Conservation (phyloP, 2,113 vertebrate genomes). For the Alligator mississippiensis region DNA sequence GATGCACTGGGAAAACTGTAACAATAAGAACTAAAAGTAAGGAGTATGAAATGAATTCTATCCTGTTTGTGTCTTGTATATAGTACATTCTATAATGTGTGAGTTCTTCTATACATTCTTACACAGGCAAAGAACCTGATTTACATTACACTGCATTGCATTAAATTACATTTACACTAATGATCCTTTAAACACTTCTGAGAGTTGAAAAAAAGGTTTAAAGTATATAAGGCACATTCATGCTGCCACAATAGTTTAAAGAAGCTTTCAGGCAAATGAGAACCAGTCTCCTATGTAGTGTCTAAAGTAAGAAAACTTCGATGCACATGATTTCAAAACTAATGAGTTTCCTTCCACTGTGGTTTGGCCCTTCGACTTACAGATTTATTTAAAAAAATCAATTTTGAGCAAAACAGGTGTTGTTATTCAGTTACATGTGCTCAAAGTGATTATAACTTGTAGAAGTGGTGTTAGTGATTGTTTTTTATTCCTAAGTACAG, state of each 20-base stretch:
- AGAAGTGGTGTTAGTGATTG: not conserved
- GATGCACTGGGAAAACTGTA: too few species aligned
- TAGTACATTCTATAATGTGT: not conserved
- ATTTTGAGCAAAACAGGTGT: not conserved
- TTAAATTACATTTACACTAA: not conserved
- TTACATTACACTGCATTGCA: too few species aligned
- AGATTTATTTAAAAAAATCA: not conserved
- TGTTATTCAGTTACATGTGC: not conserved
- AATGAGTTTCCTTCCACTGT: fast-evolving
- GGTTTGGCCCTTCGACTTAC: not conserved
- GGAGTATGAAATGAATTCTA: not conserved
- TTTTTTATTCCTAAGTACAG: not conserved
- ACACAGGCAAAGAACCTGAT: not conserved
- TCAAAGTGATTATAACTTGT: not conserved
- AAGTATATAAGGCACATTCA: not conserved
- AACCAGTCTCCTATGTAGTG: not conserved
- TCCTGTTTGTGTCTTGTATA: not conserved
- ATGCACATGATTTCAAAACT: not conserved
- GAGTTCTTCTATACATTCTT: not conserved
- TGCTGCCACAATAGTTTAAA: not conserved
- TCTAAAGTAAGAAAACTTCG: not conserved
- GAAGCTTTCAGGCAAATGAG: not conserved
- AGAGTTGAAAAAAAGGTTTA: not conserved
- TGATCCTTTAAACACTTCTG: not conserved
- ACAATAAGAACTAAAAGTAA: not conserved